Evolutionary conservation across 2,797 vertebrate species (phyloP).

Genomic region (Gymnoscopelus microlampas): DNA sequence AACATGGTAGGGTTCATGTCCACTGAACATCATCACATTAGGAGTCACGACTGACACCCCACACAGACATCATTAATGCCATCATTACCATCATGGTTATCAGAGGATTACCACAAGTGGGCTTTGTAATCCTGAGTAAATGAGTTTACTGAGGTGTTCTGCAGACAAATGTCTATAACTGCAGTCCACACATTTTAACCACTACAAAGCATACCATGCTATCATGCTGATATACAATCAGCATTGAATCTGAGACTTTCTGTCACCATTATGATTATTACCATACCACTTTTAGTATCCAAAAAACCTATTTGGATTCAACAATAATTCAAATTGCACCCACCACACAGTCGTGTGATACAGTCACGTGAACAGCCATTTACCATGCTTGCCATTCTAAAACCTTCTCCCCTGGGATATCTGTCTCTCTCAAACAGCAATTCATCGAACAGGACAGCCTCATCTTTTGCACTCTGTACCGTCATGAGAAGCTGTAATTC

Average conservation of each 20-base stretch:
- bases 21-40: not conserved
- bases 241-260: not conserved
- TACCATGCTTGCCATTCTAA: conserved; percentile 67
- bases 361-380: conserved; percentile 49
- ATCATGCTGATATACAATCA: not conserved
- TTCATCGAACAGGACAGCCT: conserved; percentile 70
- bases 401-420: conserved; percentile 59
- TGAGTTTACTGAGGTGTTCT: not conserved
- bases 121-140: not conserved
- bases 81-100: conserved; percentile 1
- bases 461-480: conserved; percentile 65
- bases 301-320: conserved; percentile 2
- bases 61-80: not conserved
- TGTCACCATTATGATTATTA: not conserved
- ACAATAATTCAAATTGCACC: conserved; percentile 27
- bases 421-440: conserved; percentile 68
- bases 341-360: conserved; percentile 36
- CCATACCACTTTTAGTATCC: conserved; percentile 7
- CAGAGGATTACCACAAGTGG: not conserved
- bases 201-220: not conserved
- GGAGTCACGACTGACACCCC: not conserved
- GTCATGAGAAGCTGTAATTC: conserved; percentile 77
- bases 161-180: not conserved
- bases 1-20: not conserved
- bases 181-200: not conserved